A percentile compares a stretch with the other conserved stretches of the same genome.
These are phyloP conservation scores for Pseudorhombus dupliciocellatus DNA, from an alignment of 2,113 vertebrate genomes.

Conservation along the genomic window DNA sequence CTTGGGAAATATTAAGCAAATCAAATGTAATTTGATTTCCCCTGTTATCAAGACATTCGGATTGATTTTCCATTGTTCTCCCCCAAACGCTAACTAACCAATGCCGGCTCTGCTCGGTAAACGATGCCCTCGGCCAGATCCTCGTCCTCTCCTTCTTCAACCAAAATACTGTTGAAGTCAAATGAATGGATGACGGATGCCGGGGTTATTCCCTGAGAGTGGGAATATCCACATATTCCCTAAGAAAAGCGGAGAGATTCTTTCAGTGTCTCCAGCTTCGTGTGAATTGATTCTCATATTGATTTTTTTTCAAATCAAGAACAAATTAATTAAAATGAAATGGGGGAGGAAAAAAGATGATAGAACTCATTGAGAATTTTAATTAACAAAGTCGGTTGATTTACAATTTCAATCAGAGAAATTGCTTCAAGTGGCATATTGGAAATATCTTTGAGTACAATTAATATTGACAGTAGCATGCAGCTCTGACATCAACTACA, in stretches of 20 bases:
- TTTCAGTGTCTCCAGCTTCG: constrained; percentile 68
- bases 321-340: constrained; percentile 63
- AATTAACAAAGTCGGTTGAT: background rate
- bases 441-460: background rate
- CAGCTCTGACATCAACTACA: constrained; percentile 1
- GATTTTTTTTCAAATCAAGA: constrained; percentile 28
- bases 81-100: constrained; percentile 85
- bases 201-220: constrained; percentile 88
- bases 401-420: constrained; percentile 2
- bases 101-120: constrained; percentile 92
- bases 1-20: constrained; percentile 5
- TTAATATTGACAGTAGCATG: constrained; percentile 30
- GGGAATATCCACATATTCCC: constrained; percentile 77
- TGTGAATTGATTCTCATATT: background rate
- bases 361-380: constrained; percentile 12
- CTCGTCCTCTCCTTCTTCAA: constrained; percentile 82
- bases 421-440: background rate
- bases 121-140: constrained; percentile 85
- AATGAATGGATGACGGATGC: constrained; percentile 88
- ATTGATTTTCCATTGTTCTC: constrained; percentile 36
- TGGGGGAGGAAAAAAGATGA: constrained; percentile 41
- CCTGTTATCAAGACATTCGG: constrained; percentile 14
- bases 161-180: constrained; percentile 85
- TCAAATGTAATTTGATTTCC: constrained; percentile 6
- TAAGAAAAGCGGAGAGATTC: constrained; percentile 73